Evolutionary conservation across 2,797 vertebrate species (phyloP), one percentile per base, ranked within the genome.

Genomic region (Notoglanidium macrostoma): DNA sequence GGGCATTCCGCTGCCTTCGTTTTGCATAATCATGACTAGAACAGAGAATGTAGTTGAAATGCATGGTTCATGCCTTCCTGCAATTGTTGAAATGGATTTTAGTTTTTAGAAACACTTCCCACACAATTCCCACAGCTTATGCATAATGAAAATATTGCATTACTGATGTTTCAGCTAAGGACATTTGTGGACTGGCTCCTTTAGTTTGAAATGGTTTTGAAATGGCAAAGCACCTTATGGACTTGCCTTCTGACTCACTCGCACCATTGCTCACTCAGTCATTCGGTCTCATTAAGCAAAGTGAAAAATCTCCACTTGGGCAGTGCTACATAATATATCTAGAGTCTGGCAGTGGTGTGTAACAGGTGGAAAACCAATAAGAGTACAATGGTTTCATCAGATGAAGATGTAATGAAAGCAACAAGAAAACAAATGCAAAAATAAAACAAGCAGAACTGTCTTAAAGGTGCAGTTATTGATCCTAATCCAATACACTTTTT

Each of bases 101-200:
- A 14, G 54, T 79, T 40, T 79, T 79, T 79, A 79, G 21, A 59
- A 79, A 59, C 77, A 61, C 35, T 61, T 80, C 55, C 78, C 78
- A 80, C 55, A 44, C 55, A 44, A 61, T 61, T 61, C 78, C 12
- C 35, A 80, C 23, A n/a, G 78, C 35, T 40, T 15, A 61, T 44
- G 23, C 78, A 61, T 80, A 26, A 80, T 80, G 55, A 23, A 61
- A 61, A 80, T 35, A 35, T 29, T 21, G 76, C 35, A 35, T 44
- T 44, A 17, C 78, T 78, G 51, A 59, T 80, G 32, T 26, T 44
- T 80, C 55, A 80, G 23, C 10, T 80, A 80, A 44, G 49, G n/a
- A 10, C n/a, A 15, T 17, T 51, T 51, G 26, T 51, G 76, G 0
- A 35, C 76, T 21, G 7, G 6, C 46, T 54, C 8, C 26, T 77